Evolutionary conservation across 2,797 vertebrate species (phyloP).

Genomic region (Acipenser transmontanus): DNA sequence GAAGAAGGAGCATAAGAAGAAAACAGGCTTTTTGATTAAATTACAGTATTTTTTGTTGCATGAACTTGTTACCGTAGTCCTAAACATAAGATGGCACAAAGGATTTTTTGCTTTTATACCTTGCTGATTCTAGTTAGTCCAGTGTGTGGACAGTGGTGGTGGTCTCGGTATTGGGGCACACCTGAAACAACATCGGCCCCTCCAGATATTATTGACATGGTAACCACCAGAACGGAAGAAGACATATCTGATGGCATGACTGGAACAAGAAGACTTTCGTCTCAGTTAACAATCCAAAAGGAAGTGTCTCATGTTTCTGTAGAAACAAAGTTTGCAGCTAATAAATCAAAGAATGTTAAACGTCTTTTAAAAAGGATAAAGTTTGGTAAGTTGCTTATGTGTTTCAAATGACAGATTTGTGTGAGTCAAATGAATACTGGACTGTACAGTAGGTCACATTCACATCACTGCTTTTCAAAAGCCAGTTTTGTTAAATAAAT

Average conservation of each 20-base stretch:
- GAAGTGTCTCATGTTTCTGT: background rate
- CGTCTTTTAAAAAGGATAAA: constrained; percentile 16
- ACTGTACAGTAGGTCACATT: no score
- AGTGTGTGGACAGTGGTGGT: constrained; percentile 26
- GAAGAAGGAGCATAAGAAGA: background rate
- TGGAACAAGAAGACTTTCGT: background rate
- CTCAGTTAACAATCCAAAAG: no score
- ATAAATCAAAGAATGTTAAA: constrained; percentile 18
- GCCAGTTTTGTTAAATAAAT: no score
- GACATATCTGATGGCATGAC: background rate
- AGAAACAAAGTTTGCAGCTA: background rate
- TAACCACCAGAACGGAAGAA: background rate
- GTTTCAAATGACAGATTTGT: no score
- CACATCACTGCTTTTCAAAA: no score
- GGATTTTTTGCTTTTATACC: background rate
- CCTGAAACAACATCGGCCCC: constrained; percentile 9
- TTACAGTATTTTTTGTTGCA: no score
- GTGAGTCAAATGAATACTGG: background rate
- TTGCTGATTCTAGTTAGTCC: constrained; percentile 8
- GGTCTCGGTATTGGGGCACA: constrained; percentile 18
- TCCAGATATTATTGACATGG: no score
- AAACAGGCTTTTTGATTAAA: background rate
- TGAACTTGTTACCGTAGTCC: no score
- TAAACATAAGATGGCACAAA: background rate
- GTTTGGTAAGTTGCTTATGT: no score